Percentiles rank a stretch among this genome's conserved stretches.
Evolutionary conservation across 2,888 invertebrate species (phyloP).

Genomic region (Lottia scabra): DNA sequence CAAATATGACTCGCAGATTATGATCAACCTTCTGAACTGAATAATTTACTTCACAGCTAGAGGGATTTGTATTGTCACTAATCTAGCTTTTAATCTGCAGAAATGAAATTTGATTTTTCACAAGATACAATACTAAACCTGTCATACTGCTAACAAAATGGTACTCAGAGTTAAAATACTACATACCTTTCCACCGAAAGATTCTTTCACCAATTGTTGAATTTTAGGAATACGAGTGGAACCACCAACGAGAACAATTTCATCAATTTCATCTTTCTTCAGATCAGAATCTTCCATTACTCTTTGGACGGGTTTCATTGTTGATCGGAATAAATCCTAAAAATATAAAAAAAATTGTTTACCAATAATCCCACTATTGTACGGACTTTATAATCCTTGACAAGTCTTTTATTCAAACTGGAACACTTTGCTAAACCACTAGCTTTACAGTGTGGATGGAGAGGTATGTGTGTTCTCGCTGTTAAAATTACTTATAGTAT

Average conservation of each 20-base stretch:
- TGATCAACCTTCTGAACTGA: too few species aligned
- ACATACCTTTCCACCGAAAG: slow-evolving; percentile 85
- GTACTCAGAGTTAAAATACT: neutral
- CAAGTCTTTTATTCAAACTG: too few species aligned
- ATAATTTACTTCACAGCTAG: too few species aligned
- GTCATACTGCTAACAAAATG: neutral
- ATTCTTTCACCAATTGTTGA: slow-evolving; percentile 76
- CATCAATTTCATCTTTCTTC: slow-evolving; percentile 97
- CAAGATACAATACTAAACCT: too few species aligned
- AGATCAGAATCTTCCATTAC: slow-evolving; percentile 99
- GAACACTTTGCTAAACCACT: too few species aligned
- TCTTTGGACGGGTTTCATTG: slow-evolving; percentile 94
- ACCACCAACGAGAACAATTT: slow-evolving; percentile 98
- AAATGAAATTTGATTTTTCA: neutral
- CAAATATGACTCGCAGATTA: too few species aligned
- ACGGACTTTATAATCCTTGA: too few species aligned
- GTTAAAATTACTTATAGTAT: too few species aligned
- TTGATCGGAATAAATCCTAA: slow-evolving; percentile 79
- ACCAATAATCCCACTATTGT: neutral
- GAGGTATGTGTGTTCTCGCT: too few species aligned
- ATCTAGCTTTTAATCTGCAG: too few species aligned
- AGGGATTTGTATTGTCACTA: too few species aligned
- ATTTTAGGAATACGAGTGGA: slow-evolving; percentile 99
- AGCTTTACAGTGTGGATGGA: too few species aligned
- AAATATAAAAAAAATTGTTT: neutral